Conservation (phyloP, 2,888 invertebrate genomes). For the Ophion obscuratus region DNA sequence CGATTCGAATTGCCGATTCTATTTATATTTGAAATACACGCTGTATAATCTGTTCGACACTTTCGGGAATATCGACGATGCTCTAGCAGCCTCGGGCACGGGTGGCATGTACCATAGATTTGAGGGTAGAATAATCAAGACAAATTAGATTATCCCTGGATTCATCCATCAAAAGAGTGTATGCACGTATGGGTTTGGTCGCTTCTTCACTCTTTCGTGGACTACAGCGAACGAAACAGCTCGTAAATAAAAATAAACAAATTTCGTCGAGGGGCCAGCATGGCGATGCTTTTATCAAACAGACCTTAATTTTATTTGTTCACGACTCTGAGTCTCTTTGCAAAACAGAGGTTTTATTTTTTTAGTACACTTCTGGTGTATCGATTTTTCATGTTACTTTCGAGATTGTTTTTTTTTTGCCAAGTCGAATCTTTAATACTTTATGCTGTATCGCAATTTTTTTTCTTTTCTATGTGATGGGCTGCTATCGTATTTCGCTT, state of each 20-base stretch:
- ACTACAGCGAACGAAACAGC: slow-evolving; percentile 13
- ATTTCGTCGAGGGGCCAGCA: not conserved
- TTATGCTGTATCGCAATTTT: not conserved
- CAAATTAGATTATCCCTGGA: slow-evolving; percentile 36
- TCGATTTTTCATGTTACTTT: not conserved
- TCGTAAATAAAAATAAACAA: slow-evolving; percentile 21
- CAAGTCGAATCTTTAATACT: not conserved
- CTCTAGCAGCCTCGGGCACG: slow-evolving; percentile 13
- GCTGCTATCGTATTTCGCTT: not conserved
- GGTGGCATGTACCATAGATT: not conserved
- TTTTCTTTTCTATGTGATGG: not conserved
- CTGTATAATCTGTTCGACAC: slow-evolving; percentile 51
- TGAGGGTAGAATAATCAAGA: not conserved
- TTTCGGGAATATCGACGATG: slow-evolving; percentile 60
- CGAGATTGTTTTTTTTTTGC: slow-evolving; percentile 1
- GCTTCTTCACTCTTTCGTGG: slow-evolving; percentile 47
- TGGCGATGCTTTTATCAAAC: not conserved
- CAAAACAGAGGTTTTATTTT: not conserved
- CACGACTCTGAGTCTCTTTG: not conserved
- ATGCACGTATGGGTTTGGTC: slow-evolving; percentile 8
- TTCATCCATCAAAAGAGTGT: slow-evolving; percentile 13
- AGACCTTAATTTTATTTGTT: not conserved
- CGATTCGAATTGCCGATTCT: slow-evolving; percentile 38
- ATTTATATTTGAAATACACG: slow-evolving; percentile 58
- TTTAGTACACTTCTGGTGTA: not conserved